Evolutionary conservation across 1,140 invertebrate species (phyloP).

Genomic region (Philopotamus ludificatus): DNA sequence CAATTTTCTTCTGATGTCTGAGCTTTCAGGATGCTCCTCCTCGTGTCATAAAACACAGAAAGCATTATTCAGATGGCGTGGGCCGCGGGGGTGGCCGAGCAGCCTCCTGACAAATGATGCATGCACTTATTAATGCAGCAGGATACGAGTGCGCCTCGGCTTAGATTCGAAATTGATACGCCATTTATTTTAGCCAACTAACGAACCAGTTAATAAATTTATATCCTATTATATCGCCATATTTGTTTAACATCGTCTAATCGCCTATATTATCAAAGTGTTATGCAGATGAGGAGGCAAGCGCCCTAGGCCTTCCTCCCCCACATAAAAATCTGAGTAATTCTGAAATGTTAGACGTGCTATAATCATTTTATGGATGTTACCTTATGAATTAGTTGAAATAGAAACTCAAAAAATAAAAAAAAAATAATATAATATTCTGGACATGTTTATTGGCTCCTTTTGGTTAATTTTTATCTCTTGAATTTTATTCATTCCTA

Average conservation of each 20-base stretch:
- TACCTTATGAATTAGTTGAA: too few species aligned
- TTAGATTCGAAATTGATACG: constrained; percentile 35
- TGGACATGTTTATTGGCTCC: too few species aligned
- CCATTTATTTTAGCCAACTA: constrained; percentile 19
- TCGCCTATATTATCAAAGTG: not conserved
- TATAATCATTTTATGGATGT: too few species aligned
- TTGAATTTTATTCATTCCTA: too few species aligned
- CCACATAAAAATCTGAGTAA: too few species aligned
- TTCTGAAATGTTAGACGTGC: too few species aligned
- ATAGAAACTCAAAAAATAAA: too few species aligned
- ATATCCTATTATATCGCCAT: not conserved
- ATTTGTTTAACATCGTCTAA: not conserved
- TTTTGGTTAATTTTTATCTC: too few species aligned
- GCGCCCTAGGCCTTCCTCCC: too few species aligned
- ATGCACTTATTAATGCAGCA: constrained; percentile 37
- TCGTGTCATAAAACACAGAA: constrained; percentile 3
- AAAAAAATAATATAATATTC: too few species aligned
- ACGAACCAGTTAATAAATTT: constrained; percentile 13
- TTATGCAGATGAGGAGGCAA: too few species aligned
- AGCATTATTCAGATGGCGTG: not conserved
- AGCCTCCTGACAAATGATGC: constrained; percentile 37
- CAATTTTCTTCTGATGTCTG: too few species aligned
- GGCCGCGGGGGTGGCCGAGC: constrained; percentile 14
- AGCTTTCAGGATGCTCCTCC: not conserved
- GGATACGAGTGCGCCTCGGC: constrained; percentile 24